Percentiles rank a stretch among this genome's conserved stretches.
phyloP scores from a whole-genome alignment of 2,797 vertebrate species.

The Crocidura indochinensis region DNA sequence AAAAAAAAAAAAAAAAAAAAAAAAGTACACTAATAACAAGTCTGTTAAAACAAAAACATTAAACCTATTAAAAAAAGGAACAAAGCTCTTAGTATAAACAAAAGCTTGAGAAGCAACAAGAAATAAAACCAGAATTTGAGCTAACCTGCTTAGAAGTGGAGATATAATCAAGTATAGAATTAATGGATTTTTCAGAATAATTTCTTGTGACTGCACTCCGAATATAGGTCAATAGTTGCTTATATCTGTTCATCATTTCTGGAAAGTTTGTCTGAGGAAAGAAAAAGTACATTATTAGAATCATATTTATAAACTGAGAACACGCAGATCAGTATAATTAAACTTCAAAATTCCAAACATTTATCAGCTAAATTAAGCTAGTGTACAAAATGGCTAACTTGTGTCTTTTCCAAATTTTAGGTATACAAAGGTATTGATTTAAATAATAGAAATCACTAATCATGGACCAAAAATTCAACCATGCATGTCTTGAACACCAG shows the following conservation, averaged over 20 bases:
- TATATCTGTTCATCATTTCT: slow-evolving; percentile 99
- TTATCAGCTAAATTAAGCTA: background rate
- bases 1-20: no score
- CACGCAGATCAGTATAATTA: background rate
- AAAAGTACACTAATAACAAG: slow-evolving; percentile 64
- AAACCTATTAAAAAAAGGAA: slow-evolving; percentile 27
- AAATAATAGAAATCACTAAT: slow-evolving; percentile 51
- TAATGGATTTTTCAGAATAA: slow-evolving; percentile 99
- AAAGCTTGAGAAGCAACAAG: slow-evolving; percentile 39
- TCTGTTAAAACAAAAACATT: slow-evolving; percentile 20
- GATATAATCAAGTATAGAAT: slow-evolving; percentile 99
- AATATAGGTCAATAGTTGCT: slow-evolving; percentile 99
- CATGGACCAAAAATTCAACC: slow-evolving; percentile 44
- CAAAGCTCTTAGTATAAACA: slow-evolving; percentile 58
- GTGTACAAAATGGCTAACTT: slow-evolving; percentile 36
- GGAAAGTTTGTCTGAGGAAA: slow-evolving; percentile 96
- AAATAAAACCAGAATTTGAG: slow-evolving; percentile 69
- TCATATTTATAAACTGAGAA: slow-evolving; percentile 31
- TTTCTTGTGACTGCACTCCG: slow-evolving; percentile 99
- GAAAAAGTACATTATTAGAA: slow-evolving; percentile 71
- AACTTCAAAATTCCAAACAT: slow-evolving; percentile 61
- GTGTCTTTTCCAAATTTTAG: slow-evolving; percentile 49
- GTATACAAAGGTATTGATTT: background rate
- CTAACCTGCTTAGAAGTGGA: slow-evolving; percentile 99
- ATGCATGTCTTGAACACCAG: slow-evolving; percentile 28